Base-by-base conservation (phyloP, 2,888 invertebrate genomes). In the Caenorhabditis sinica region DNA sequence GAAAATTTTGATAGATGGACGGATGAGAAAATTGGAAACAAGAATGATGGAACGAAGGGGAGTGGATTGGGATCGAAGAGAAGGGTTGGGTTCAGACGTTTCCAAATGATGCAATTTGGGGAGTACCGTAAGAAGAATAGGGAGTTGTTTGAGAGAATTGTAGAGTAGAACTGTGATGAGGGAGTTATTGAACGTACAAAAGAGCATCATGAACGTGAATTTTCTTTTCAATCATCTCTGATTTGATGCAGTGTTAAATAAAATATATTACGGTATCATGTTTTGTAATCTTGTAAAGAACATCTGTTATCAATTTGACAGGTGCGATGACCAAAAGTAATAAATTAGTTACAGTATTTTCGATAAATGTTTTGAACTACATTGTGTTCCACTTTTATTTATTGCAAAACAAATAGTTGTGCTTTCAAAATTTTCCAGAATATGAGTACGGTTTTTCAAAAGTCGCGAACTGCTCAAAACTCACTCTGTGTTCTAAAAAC, bases 1-100 rank as follows among this genome's bases (percentile, higher is more conserved):
- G 49, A 49, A 28, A 66, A 15, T 23, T 68, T 33, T 53, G 68
- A 53, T 63, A 63, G 25, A 43, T 61, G 25, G 63, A 20, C 8
- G 33, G 13, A n/a, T n/a, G n/a, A n/a, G 33, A 60, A 33, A 60
- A 9, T 33, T 51, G 56, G 23, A 23, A 23, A n/a, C n/a, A n/a
- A 17, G 45, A 53, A 20, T 36, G 23, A 40, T 40, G 61, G 40
- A 61, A 61, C 17, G n/a, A n/a, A 28, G 15, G 11, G 30, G 33
- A 33, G 33, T 17, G 53, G n/a, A 25, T 56, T 28, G 23, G 20
- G 61, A 13, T 20, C 6, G 61, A 13, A 9, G 63, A 25, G 11
- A 13, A 40, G 13, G 23, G 23, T 23, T 9, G 8, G 9, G 28
- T 25, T 56, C 20, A 56, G 20, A 45, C 5, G n/a, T n/a, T 20